These are phyloP conservation scores for Alosa alosa DNA, from an alignment of 2,113 vertebrate species.

Conservation along the genomic window DNA sequence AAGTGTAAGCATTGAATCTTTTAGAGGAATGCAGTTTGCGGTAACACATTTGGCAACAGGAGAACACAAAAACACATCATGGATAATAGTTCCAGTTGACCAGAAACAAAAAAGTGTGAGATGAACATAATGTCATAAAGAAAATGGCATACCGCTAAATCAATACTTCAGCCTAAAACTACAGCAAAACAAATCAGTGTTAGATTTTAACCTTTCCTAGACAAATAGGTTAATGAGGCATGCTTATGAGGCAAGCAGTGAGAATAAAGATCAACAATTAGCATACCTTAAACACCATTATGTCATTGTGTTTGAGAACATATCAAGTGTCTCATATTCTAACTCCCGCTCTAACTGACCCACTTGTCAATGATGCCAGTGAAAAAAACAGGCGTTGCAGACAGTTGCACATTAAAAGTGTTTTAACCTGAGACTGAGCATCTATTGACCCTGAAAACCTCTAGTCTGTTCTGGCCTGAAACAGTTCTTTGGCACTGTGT, in stretches of 20 bases:
- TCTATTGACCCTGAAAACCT: not conserved
- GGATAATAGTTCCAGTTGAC: not conserved
- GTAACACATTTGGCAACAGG: not conserved
- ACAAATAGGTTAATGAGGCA: not conserved
- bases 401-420: not conserved
- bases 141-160: not conserved
- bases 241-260: not conserved
- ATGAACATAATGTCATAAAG: not conserved
- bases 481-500: not conserved
- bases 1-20: not conserved
- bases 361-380: not conserved
- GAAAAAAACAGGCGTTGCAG: not conserved
- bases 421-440: slow-evolving; percentile 1
- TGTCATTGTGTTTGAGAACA: not conserved
- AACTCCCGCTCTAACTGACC: not conserved
- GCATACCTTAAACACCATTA: not conserved
- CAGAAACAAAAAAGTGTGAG: not conserved
- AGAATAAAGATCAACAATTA: not conserved
- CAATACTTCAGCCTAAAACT: not conserved
- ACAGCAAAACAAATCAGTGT: not conserved
- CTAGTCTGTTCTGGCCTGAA: slow-evolving; percentile 9
- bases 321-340: not conserved
- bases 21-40: not conserved
- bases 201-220: not conserved
- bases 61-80: not conserved